A percentile compares a stretch with the other conserved stretches of the same genome.
Evolutionary conservation across 2,888 invertebrate genomes (phyloP).

Genomic region (Eudasyphora cyanicolor): DNA sequence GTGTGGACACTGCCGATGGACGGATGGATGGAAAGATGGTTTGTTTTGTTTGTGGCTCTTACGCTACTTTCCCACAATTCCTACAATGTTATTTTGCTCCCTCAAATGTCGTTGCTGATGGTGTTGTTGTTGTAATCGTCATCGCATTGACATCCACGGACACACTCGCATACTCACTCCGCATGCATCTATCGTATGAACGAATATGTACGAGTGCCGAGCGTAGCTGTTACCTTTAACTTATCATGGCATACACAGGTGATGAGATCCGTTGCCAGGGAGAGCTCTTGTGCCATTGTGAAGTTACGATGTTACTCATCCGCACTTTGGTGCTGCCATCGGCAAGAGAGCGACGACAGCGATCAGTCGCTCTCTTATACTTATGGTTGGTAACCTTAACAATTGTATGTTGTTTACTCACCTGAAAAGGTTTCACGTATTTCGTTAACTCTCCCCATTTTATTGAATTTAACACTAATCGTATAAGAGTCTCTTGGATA

Average conservation of each 20-base stretch:
- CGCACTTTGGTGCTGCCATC: not conserved
- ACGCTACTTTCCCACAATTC: conserved; percentile 9
- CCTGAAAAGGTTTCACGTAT: no score
- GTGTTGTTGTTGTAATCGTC: not conserved
- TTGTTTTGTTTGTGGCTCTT: conserved; percentile 26
- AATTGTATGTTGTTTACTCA: not conserved
- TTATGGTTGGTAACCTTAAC: not conserved
- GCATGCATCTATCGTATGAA: no score
- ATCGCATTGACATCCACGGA: not conserved
- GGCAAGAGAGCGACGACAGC: conserved; percentile 40
- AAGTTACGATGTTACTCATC: conserved; percentile 15
- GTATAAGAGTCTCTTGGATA: not conserved
- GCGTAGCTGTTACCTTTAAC: not conserved
- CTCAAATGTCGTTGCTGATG: not conserved
- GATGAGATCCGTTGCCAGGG: conserved; percentile 51
- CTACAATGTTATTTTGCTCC: conserved; percentile 16
- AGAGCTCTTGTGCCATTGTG: not conserved
- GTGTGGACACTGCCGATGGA: conserved; percentile 16
- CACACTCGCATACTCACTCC: not conserved
- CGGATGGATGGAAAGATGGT: no score
- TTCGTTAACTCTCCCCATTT: not conserved
- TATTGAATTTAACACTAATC: not conserved
- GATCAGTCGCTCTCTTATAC: conserved; percentile 47
- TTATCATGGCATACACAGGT: conserved; percentile 45
- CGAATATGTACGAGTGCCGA: not conserved